Percentiles rank a stretch among this genome's conserved stretches.
phyloP scores from a whole-genome alignment of 2,113 vertebrate species.

The Andinoacara biseriatus region DNA sequence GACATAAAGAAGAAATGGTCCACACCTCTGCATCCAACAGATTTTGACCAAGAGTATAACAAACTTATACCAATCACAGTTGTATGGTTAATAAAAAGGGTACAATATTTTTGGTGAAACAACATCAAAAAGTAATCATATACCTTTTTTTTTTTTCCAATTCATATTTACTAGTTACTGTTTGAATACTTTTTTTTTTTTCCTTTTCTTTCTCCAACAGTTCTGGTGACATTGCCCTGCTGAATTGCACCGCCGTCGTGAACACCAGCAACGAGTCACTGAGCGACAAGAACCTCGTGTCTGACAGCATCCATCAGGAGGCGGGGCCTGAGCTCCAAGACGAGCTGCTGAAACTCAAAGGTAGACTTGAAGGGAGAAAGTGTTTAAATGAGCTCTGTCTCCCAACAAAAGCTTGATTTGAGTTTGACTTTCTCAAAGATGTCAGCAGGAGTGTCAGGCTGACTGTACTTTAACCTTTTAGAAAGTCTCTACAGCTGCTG shows the following conservation, averaged over 20 bases:
- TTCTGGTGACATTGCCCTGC: slow-evolving; percentile 88
- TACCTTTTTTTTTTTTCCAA: too few relatives aligned
- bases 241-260: slow-evolving; percentile 94
- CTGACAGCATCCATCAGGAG: slow-evolving; percentile 89
- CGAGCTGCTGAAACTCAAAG: slow-evolving; percentile 95
- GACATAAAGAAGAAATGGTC: neutral
- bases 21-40: neutral
- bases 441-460: neutral
- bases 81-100: neutral
- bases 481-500: neutral
- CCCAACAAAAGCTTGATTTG: neutral
- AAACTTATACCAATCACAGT: neutral
- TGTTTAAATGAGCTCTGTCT: neutral
- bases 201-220: slow-evolving; percentile 68
- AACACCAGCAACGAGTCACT: slow-evolving; percentile 97
- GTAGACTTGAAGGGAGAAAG: slow-evolving; percentile 63
- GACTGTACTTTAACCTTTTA: neutral
- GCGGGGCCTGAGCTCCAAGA: slow-evolving; percentile 91
- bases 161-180: neutral
- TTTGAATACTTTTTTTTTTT: neutral
- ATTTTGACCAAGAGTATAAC: neutral
- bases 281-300: slow-evolving; percentile 93
- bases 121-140: neutral
- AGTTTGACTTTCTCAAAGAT: neutral
- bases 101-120: neutral